Evolutionary conservation across 2,888 invertebrate genomes (phyloP).

Genomic region (Nymphalis c-album): DNA sequence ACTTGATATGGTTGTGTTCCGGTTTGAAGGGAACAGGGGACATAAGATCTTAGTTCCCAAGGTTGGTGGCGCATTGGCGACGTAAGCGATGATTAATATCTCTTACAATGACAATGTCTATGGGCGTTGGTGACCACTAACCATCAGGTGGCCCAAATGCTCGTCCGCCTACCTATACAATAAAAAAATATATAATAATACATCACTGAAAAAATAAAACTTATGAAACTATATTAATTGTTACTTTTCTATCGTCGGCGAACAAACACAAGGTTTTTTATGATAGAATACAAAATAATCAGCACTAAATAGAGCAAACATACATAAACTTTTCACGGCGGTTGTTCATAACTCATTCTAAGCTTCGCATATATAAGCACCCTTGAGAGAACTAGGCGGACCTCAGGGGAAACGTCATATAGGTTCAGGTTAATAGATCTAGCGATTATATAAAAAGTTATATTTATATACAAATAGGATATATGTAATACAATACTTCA

Average conservation of each 20-base stretch:
- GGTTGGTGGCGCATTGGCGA: no score
- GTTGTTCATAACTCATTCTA: constrained; percentile 58
- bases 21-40: no score
- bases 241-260: neutral
- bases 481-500: neutral
- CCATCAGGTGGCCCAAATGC: no score
- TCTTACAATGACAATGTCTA: no score
- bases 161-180: no score
- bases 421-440: constrained; percentile 17
- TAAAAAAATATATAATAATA: no score
- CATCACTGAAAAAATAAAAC: neutral
- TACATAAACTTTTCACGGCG: constrained; percentile 47
- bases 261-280: neutral
- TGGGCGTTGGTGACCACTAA: no score
- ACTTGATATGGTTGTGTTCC: no score
- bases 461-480: neutral
- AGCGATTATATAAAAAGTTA: constrained; percentile 8
- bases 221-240: neutral
- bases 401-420: constrained; percentile 15
- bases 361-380: constrained; percentile 50
- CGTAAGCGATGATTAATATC: no score
- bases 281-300: constrained; percentile 25
- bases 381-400: constrained; percentile 33
- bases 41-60: no score
- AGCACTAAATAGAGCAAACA: constrained; percentile 37